Conservation (phyloP, 2,113 vertebrate species). For the Neotragus pygmaeus region DNA sequence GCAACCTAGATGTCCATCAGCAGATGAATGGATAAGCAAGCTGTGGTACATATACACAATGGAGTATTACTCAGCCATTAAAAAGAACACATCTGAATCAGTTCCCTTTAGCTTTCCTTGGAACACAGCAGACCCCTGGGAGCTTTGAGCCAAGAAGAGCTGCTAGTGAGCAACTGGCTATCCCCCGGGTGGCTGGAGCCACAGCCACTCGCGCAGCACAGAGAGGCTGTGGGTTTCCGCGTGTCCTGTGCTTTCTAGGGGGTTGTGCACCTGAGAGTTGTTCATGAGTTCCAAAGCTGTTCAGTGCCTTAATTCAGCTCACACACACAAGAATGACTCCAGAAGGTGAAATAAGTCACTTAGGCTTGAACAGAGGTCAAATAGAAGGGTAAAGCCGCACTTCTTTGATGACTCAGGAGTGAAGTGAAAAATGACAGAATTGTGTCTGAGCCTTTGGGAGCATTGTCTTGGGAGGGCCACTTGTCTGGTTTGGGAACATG, state of each 20-base stretch:
- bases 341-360: neutral
- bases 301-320: neutral
- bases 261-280: fast-evolving
- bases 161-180: fast-evolving
- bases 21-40: too few species aligned
- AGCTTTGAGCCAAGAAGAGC: neutral
- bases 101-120: too few species aligned
- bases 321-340: neutral
- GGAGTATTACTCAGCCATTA: too few species aligned
- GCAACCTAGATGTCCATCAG: too few species aligned
- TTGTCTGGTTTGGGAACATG: fast-evolving
- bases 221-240: neutral
- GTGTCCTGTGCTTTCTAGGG: neutral
- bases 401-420: neutral
- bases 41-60: too few species aligned
- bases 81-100: too few species aligned
- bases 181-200: too few species aligned
- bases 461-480: neutral
- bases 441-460: neutral
- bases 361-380: neutral
- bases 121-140: neutral
- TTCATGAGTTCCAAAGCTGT: neutral
- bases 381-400: neutral
- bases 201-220: fast-evolving
- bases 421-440: neutral